Base-by-base conservation (phyloP, 1,140 invertebrate species). In the Drosophila seguyi region DNA sequence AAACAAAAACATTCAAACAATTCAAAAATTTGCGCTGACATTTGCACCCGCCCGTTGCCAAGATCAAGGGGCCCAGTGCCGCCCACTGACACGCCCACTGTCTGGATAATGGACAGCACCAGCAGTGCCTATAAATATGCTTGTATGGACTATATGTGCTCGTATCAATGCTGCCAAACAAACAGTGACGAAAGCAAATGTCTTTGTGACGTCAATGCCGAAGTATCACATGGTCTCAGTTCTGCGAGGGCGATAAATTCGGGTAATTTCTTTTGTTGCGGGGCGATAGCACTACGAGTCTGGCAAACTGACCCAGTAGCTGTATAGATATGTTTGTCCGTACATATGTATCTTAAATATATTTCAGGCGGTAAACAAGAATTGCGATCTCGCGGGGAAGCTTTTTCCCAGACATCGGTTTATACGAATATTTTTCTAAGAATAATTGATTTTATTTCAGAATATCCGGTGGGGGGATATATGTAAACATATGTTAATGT, bases 141-240 rank as follows among this genome's bases (percentile, higher is more conserved):
- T 42, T 27, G 31, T 6, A 10, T 25, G 34, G n/a, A n/a, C n/a
- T n/a, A n/a, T 6, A 20, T 53, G n/a, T 18, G 27, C n/a, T 13
- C 2, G 29, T 34, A 34, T 20, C n/a, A 42, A 25, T 52, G 47
- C 45, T 44, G 50, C 27, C 38, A 42, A 27, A 39, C 31, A 71
- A 45, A 47, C 38, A 4, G 55, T 76, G 74, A 76, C 74, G 74
- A 68, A 67, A 39, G 41, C 73, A 45, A 20, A 50, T 47, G 74
- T 68, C 74, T 68, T 47, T 10, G 56, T 77, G 73, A 77, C 74
- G 74, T 77, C 73, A 76, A 76, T 47, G 22, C 10, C 45, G n/a
- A 41, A 38, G 60, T 53, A 61, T 74, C 68, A 73, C 56, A 61
- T 73, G 71, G 29, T 42, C 47, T 38, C 18, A 20, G 44, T 16